Conservation (phyloP, 2,888 invertebrate genomes). For the Ophion ellenae region DNA sequence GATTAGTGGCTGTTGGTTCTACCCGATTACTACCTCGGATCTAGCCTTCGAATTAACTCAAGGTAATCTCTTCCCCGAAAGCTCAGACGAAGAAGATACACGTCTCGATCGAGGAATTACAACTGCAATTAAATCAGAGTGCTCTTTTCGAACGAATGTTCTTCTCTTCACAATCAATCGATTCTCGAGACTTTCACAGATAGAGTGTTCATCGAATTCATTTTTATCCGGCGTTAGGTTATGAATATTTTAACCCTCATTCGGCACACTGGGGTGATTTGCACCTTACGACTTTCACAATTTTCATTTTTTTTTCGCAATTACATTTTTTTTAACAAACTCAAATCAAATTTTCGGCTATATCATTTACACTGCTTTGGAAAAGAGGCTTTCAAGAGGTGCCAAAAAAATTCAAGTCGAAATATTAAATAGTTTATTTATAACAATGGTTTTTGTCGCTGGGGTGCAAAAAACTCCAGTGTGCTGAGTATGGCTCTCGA, state of each 20-base stretch:
- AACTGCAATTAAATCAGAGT: not conserved
- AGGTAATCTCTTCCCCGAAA: not conserved
- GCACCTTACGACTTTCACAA: too few species aligned
- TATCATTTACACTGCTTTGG: too few species aligned
- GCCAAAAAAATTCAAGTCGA: too few species aligned
- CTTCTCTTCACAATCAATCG: not conserved
- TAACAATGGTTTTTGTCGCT: too few species aligned
- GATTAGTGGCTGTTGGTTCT: slow-evolving; percentile 21
- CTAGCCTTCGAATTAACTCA: not conserved
- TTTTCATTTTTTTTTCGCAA: too few species aligned
- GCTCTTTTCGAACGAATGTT: not conserved
- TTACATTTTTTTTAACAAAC: too few species aligned
- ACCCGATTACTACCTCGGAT: not conserved
- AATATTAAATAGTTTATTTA: too few species aligned
- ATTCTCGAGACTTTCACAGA: not conserved
- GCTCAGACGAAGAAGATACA: not conserved
- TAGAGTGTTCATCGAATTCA: not conserved
- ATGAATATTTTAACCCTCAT: not conserved
- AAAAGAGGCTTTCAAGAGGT: too few species aligned
- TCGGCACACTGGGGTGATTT: too few species aligned
- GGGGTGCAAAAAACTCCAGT: too few species aligned
- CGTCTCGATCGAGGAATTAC: not conserved
- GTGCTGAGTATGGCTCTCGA: too few species aligned
- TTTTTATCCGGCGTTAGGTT: not conserved
- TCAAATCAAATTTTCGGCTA: too few species aligned